Evolutionary conservation across 2,797 vertebrate genomes (phyloP).

Genomic region (Pseudopleuronectes americanus): DNA sequence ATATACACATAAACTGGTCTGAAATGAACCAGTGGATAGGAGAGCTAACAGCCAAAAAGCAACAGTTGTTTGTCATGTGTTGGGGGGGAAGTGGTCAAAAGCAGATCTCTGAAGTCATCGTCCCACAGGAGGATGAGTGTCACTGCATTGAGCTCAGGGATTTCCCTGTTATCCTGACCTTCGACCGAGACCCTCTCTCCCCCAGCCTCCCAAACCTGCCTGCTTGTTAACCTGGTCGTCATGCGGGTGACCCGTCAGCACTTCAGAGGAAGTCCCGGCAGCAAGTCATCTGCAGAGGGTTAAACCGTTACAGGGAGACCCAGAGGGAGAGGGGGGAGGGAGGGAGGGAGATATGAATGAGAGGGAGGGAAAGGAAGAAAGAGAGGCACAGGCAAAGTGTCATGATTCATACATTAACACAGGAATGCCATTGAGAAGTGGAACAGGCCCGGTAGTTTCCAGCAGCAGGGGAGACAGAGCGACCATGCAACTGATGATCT

Average conservation of each 20-base stretch:
- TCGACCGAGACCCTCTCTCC: slow-evolving; percentile 60
- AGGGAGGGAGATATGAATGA: not conserved
- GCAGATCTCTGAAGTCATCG: slow-evolving; percentile 25
- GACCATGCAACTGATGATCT: slow-evolving; percentile 29
- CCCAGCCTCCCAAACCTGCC: slow-evolving; percentile 62
- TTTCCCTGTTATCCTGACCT: slow-evolving; percentile 76
- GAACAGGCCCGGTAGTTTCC: slow-evolving; percentile 49
- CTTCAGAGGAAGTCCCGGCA: slow-evolving; percentile 76
- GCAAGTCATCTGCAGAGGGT: slow-evolving; percentile 76
- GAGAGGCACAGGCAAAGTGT: slow-evolving; percentile 49
- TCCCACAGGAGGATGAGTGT: slow-evolving; percentile 34
- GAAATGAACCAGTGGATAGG: not conserved
- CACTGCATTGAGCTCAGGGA: slow-evolving; percentile 57
- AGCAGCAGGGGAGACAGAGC: slow-evolving; percentile 25
- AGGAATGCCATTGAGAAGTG: slow-evolving; percentile 64
- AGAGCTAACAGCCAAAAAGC: not conserved
- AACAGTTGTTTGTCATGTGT: slow-evolving; percentile 19
- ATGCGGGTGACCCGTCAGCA: slow-evolving; percentile 78
- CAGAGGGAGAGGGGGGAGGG: slow-evolving; percentile 4
- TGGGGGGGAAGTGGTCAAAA: slow-evolving; percentile 31
- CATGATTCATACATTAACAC: slow-evolving; percentile 73
- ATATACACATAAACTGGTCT: too few species aligned
- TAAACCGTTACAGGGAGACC: slow-evolving; percentile 71
- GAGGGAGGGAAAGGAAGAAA: slow-evolving; percentile 40
- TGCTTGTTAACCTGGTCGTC: slow-evolving; percentile 77